These are phyloP conservation scores for Apodemia hepburni DNA, from an alignment of 2,888 invertebrate genomes.

Conservation along the genomic window DNA sequence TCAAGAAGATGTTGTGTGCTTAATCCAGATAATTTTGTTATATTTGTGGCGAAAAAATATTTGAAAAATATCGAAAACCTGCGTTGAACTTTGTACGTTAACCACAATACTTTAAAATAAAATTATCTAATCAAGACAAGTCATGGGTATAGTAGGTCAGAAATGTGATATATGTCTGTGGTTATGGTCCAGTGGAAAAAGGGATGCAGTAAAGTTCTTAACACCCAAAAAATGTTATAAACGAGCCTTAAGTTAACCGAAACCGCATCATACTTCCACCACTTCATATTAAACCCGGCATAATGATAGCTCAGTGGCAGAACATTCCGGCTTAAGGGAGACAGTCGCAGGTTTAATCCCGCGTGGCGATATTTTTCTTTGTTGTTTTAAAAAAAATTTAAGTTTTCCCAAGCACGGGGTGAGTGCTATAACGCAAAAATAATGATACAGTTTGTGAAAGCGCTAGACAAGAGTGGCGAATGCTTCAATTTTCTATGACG, in stretches of 20 bases:
- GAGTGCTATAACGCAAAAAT: no score
- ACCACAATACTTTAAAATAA: conserved; percentile 24
- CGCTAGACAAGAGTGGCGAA: not conserved
- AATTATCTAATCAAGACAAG: conserved; percentile 21
- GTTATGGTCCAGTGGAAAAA: conserved; percentile 11
- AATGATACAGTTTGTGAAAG: not conserved
- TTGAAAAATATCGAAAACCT: conserved; percentile 22
- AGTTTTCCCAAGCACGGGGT: no score
- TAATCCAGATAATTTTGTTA: conserved; percentile 16
- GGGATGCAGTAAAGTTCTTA: conserved; percentile 15
- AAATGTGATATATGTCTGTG: conserved; percentile 19
- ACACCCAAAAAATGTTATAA: conserved; percentile 15
- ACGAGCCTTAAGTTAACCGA: no score
- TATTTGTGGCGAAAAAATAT: conserved; percentile 20
- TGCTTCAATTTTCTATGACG: not conserved
- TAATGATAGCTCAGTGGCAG: no score
- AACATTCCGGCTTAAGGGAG: no score
- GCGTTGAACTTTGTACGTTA: conserved; percentile 20
- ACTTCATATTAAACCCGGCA: no score
- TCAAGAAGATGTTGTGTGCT: conserved; percentile 16
- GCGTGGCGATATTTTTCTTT: no score
- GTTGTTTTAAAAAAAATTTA: no score
- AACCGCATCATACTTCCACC: no score
- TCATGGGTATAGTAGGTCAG: conserved; percentile 20
- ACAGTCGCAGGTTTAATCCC: no score